Conservation (phyloP, 92 coral and sea anemone species). For the Epizoanthus illoricatus region DNA sequence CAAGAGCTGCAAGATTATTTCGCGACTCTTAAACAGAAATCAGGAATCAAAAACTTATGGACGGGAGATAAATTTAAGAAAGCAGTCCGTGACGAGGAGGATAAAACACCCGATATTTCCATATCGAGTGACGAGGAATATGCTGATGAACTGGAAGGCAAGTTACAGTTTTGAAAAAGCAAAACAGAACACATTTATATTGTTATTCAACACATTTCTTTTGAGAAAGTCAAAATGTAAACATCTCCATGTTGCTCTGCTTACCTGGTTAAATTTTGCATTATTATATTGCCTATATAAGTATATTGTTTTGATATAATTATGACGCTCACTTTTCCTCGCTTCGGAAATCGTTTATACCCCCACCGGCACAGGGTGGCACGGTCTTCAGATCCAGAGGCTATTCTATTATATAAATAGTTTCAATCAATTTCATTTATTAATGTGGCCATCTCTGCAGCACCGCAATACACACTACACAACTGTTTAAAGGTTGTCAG, state of each 20-base stretch:
- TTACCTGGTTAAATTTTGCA: too few species aligned
- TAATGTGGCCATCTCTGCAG: neutral
- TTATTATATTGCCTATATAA: too few species aligned
- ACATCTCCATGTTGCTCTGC: neutral
- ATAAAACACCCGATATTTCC: slow-evolving; percentile 94
- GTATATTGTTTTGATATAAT: too few species aligned
- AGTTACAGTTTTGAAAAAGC: neutral
- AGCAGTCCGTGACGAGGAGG: slow-evolving; percentile 76
- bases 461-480: too few species aligned
- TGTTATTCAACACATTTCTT: neutral
- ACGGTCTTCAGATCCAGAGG: too few species aligned
- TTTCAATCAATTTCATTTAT: neutral
- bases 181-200: neutral
- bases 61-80: slow-evolving; percentile 75
- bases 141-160: slow-evolving; percentile 25
- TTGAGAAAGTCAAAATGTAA: neutral
- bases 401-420: too few species aligned
- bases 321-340: too few species aligned
- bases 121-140: slow-evolving; percentile 77
- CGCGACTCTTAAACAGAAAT: slow-evolving; percentile 79
- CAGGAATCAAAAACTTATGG: slow-evolving; percentile 87
- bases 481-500: too few species aligned
- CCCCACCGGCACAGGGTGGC: too few species aligned
- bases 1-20: slow-evolving; percentile 80
- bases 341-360: too few species aligned